These are phyloP conservation scores for Dolichopus griseipennis DNA, from an alignment of 2,888 invertebrate species.

Conservation along the genomic window DNA sequence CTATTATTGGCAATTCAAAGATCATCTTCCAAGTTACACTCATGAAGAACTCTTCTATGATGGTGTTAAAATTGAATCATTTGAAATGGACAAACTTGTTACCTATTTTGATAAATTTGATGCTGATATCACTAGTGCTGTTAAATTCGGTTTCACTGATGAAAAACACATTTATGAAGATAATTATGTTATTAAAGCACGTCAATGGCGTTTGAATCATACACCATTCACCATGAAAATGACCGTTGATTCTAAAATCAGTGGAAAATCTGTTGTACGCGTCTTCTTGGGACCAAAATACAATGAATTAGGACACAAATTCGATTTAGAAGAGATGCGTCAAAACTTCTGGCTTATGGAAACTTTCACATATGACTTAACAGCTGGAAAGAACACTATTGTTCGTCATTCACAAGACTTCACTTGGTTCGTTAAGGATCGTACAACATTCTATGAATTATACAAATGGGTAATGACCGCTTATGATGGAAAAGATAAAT, in stretches of 20 bases:
- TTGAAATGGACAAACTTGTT: conserved; percentile 51
- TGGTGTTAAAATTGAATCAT: conserved; percentile 53
- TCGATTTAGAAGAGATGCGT: conserved; percentile 52
- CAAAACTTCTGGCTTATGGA: conserved; percentile 58
- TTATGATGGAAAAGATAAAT: conserved; percentile 46
- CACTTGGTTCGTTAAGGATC: conserved; percentile 54
- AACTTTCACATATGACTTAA: conserved; percentile 52
- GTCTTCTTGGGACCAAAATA: conserved; percentile 62
- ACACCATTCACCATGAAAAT: conserved; percentile 53
- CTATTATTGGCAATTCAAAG: conserved; percentile 52
- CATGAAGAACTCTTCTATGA: conserved; percentile 51
- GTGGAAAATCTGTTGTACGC: conserved; percentile 53
- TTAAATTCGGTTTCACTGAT: conserved; percentile 36
- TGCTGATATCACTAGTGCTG: conserved; percentile 53
- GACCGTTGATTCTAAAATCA: conserved; percentile 50
- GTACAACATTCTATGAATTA: conserved; percentile 54
- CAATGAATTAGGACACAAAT: conserved; percentile 49
- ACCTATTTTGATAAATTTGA: conserved; percentile 60
- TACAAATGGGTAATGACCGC: conserved; percentile 49
- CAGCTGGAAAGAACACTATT: conserved; percentile 57
- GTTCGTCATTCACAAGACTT: conserved; percentile 59
- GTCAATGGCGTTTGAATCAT: conserved; percentile 57
- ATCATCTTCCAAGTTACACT: conserved; percentile 52
- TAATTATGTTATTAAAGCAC: conserved; percentile 46
- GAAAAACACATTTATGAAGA: conserved; percentile 24